Conservation (phyloP, 2,113 vertebrate genomes). For the Hippocampus barbouri region DNA sequence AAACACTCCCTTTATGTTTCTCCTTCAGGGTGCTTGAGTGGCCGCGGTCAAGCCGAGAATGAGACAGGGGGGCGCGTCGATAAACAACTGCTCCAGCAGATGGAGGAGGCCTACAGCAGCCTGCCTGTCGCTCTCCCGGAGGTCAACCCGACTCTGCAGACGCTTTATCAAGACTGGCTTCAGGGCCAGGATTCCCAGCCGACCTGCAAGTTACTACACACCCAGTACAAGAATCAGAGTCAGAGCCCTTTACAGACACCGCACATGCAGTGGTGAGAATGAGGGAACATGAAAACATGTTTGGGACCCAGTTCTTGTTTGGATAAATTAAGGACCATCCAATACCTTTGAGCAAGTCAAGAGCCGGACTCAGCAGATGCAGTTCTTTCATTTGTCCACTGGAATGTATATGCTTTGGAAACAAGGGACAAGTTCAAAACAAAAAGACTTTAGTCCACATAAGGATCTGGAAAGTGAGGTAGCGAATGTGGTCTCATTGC, state of each 20-base stretch:
- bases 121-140: slow-evolving; percentile 81
- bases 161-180: slow-evolving; percentile 88
- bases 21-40: slow-evolving; percentile 84
- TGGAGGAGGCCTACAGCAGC: slow-evolving; percentile 83
- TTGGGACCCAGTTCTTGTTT: neutral
- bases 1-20: neutral
- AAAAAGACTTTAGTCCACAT: neutral
- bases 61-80: slow-evolving; percentile 77
- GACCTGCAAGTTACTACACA: slow-evolving; percentile 77
- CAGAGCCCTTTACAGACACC: slow-evolving; percentile 52
- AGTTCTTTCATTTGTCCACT: slow-evolving; percentile 18
- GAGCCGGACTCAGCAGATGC: neutral
- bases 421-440: neutral
- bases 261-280: slow-evolving; percentile 75
- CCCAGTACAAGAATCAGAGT: slow-evolving; percentile 65
- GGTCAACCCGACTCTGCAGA: slow-evolving; percentile 71
- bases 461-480: neutral
- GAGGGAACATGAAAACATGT: neutral
- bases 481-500: neutral
- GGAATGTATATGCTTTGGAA: slow-evolving; percentile 1
- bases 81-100: slow-evolving; percentile 79
- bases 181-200: slow-evolving; percentile 79
- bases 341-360: neutral
- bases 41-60: slow-evolving; percentile 78
- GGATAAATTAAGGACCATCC: neutral